phyloP scores from a whole-genome alignment of 2,113 vertebrate genomes.

The Phocoena phocoena region DNA sequence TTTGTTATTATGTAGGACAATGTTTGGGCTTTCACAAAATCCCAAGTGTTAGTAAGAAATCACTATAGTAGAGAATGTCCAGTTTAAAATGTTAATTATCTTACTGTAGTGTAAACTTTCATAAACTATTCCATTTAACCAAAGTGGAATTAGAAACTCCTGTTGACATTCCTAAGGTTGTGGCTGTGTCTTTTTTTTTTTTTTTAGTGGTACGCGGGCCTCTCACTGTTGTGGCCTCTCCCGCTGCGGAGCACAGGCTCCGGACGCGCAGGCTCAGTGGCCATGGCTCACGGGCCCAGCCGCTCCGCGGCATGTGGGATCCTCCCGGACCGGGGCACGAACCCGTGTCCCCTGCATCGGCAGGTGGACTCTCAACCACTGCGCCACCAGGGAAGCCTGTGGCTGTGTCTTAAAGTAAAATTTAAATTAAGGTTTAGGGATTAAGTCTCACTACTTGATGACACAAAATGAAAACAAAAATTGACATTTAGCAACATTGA shows the following conservation, averaged over 20 bases:
- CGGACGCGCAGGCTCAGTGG: too few species aligned
- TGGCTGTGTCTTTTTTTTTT: neutral
- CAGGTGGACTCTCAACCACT: too few species aligned
- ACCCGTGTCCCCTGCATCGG: too few species aligned
- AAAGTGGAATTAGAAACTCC: constrained; percentile 10
- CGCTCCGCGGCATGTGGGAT: too few species aligned
- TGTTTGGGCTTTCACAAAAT: constrained; percentile 44
- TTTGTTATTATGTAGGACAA: neutral
- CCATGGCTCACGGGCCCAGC: too few species aligned
- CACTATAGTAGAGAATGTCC: neutral
- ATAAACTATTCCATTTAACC: neutral
- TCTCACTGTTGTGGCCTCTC: too few species aligned
- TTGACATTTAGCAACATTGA: neutral
- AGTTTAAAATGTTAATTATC: constrained; percentile 10
- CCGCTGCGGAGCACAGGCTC: too few species aligned
- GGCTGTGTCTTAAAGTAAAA: constrained; percentile 1
- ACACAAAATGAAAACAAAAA: constrained; percentile 3
- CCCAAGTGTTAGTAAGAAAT: neutral
- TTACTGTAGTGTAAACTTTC: neutral
- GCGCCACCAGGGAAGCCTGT: neutral
- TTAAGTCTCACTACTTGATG: constrained; percentile 29
- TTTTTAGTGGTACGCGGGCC: too few species aligned
- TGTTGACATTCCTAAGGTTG: neutral
- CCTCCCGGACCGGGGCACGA: too few species aligned
- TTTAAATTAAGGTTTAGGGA: constrained; percentile 8